Base-by-base conservation (phyloP, 2,888 invertebrate species). In the Epinotia ramella region DNA sequence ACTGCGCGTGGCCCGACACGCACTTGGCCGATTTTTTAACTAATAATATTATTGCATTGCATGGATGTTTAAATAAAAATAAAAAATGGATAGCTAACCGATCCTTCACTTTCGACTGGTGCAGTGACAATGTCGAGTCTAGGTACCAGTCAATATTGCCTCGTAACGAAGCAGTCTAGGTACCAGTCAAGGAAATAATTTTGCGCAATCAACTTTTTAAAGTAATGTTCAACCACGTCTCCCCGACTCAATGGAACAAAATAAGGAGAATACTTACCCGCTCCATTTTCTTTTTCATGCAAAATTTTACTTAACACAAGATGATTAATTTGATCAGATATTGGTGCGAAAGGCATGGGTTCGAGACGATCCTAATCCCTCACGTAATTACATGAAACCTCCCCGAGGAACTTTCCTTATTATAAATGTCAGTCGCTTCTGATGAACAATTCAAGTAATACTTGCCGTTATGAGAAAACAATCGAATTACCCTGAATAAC, bases 301-400 rank as follows among this genome's bases (percentile, higher is more conserved):
- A 68, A 63, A 62, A 28, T 66, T 66, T 28, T 40, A 13, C 62
- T 56, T 67, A 40, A 56, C 20, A 56, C 67, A 28, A 28, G 53
- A 62, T 65, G 70, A 75, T 75, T 60, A 71, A 74, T 74, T 74
- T 69, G 57, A 69, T 65, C 69, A 69, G 69, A 71, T 71, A 71
- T 71, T 12, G 56, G 40, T 20, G 65, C 18, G 59, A 71, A 68
- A 60, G 60, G 60, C 49, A 49, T 49, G 3, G 49, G 13, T 66
- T 60, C 18, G 65, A 75, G 71, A 70, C 40, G 65, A 53, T 16
- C 44, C 40, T 71, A 71, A 71, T 75, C 75, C 75, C 75, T 62
- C 28, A 66, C 18, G 70, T 71, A 71, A 75, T 75, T 75, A 75
- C 33, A 44, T 56, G 71, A 71, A 65, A 46, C 71, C 60, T 56